Evolutionary conservation across 2,888 invertebrate genomes (phyloP), one percentile per base, ranked within the genome.

Genomic region (Dryobotodes eremita): DNA sequence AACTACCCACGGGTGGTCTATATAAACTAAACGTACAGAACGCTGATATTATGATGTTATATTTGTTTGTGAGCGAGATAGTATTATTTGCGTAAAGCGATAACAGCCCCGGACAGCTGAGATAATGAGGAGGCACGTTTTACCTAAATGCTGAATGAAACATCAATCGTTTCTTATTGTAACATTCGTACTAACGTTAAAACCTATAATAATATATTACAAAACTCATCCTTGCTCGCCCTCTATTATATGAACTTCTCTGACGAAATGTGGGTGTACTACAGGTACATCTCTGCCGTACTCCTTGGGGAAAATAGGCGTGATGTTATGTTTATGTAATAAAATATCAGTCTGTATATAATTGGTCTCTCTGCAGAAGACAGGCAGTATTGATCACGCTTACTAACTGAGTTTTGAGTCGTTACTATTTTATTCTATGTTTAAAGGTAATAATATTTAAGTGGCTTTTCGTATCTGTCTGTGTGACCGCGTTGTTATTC

Each of bases 61-160:
- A 79, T 83, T 84, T 84, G 74, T 87, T 92, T 89, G 87, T 84
- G 77, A 55, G 31, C 65, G 74, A 83, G 90, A 91, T 92, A 91
- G 83, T 83, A 77, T 64, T 90, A 89, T 92, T 91, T 91, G 88
- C 85, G 84, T 74, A 79, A 36, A 71, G 42, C 81, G 92, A 92
- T 92, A 92, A 89, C 75, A 85, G 83, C 83, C 86, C 85, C 79
- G 88, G 86, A 82, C 89, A 81, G 74, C 74, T 71, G 75, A 78
- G 77, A 81, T 86, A 86, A 85, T 86, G 86, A 83, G 79, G 73
- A 73, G 77, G 71, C 76, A 82, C 79, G 83, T 80, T 86, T 85
- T 79, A 82, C 71, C 73, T 65, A 66, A 86, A 86, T 83, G 68
- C 23, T 79, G 65, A 85, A 83, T 80, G 69, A 79, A 79, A 76